phyloP scores from a whole-genome alignment of 2,888 invertebrate genomes.

The Lasioglossum figueresi region DNA sequence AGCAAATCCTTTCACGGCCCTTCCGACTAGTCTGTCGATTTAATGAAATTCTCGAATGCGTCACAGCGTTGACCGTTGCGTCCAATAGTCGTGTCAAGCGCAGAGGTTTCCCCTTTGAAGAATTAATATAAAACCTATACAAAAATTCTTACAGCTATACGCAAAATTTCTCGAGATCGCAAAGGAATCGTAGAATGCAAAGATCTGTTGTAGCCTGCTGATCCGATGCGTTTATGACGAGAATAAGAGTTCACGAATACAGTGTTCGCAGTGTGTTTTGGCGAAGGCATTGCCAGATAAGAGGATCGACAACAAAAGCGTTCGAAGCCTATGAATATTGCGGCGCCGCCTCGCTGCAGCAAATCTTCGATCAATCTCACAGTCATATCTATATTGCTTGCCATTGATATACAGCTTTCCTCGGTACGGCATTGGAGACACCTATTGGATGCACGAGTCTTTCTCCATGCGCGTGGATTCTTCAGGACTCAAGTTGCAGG shows the following conservation, averaged over 20 bases:
- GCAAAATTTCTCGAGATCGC: not conserved
- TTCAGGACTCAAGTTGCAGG: slow-evolving; percentile 40
- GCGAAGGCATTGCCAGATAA: not conserved
- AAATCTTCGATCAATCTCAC: slow-evolving; percentile 14
- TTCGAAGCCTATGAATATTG: not conserved
- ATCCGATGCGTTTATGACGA: too few relatives aligned
- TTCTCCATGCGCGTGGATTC: slow-evolving; percentile 29
- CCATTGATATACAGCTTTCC: slow-evolving; percentile 22
- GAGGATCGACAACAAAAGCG: not conserved
- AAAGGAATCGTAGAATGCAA: not conserved
- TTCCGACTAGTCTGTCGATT: slow-evolving; percentile 33
- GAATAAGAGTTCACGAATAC: not conserved
- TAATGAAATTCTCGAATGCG: slow-evolving; percentile 42
- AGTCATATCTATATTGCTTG: slow-evolving; percentile 25
- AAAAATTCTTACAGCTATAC: not conserved
- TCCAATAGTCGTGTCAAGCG: not conserved
- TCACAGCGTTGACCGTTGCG: not conserved
- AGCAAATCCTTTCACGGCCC: not conserved
- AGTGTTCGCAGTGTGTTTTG: not conserved
- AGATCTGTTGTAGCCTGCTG: too few relatives aligned
- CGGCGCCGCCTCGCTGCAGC: not conserved
- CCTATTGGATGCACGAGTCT: not conserved
- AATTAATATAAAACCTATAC: not conserved
- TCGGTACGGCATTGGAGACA: not conserved
- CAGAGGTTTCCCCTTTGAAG: not conserved